Conservation (phyloP, 1,140 invertebrate species). For the Achatina immaculata region DNA sequence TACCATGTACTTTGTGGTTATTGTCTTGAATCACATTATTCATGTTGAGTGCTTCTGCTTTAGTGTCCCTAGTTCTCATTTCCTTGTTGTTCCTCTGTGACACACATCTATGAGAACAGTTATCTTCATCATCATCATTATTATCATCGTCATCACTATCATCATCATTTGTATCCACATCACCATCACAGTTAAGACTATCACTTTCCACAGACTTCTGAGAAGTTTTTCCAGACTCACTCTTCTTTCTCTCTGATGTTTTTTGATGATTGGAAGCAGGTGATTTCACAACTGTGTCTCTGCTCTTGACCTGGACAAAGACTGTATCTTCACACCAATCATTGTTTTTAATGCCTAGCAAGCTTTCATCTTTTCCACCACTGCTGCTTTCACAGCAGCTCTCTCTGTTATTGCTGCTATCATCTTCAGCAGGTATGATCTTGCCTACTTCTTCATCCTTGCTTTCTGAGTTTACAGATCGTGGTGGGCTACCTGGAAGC, state of each 20-base stretch:
- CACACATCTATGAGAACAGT: background rate
- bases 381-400: background rate
- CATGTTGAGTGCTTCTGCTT: background rate
- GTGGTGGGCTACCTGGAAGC: background rate
- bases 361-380: background rate
- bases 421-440: background rate
- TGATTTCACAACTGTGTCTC: background rate
- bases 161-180: background rate
- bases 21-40: background rate
- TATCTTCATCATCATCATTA: background rate
- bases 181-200: background rate
- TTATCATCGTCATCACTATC: background rate
- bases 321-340: background rate
- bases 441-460: background rate
- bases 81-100: background rate
- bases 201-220: background rate
- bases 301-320: background rate
- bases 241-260: background rate
- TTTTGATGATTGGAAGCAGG: background rate
- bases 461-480: background rate
- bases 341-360: background rate
- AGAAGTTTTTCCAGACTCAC: background rate
- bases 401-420: background rate
- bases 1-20: background rate
- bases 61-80: background rate